These are phyloP conservation scores for Brienomyrus longianalis DNA, from an alignment of 2,113 vertebrate species.

Conservation along the genomic window DNA sequence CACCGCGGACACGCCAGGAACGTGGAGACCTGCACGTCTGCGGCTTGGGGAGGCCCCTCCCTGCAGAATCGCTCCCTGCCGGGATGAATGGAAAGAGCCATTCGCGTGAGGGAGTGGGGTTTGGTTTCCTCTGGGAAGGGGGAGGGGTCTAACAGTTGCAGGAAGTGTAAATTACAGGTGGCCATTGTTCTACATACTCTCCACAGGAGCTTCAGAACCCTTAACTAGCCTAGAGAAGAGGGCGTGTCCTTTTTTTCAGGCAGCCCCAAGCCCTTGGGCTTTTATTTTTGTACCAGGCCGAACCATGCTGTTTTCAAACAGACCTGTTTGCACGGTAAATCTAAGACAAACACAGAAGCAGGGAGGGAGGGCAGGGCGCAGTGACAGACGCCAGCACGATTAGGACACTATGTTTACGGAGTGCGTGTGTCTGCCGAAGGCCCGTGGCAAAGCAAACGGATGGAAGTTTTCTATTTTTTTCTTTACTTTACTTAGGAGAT, in stretches of 20 bases:
- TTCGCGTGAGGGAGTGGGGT: not conserved
- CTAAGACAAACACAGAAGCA: not conserved
- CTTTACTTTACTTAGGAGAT: not conserved
- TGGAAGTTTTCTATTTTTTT: not conserved
- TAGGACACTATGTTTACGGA: slow-evolving; percentile 11
- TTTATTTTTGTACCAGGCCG: not conserved
- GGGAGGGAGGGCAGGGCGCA: not conserved
- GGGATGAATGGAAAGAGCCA: not conserved
- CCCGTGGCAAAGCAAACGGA: not conserved
- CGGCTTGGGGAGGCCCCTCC: not conserved
- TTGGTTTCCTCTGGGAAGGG: not conserved
- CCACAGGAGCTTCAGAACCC: not conserved
- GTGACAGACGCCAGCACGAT: not conserved
- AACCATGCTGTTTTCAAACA: not conserved
- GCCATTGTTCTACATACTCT: not conserved
- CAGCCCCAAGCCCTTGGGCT: not conserved
- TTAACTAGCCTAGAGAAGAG: not conserved
- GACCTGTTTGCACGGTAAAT: not conserved
- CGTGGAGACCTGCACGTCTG: not conserved
- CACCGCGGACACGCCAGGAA: not conserved
- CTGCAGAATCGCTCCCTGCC: not conserved
- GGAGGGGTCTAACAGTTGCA: not conserved
- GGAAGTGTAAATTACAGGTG: not conserved
- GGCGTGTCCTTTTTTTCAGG: not conserved
- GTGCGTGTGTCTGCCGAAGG: not conserved